Percentiles rank a stretch among this genome's conserved stretches.
Conservation (phyloP, 2,797 vertebrate genomes). For the Austrolebias charrua region DNA sequence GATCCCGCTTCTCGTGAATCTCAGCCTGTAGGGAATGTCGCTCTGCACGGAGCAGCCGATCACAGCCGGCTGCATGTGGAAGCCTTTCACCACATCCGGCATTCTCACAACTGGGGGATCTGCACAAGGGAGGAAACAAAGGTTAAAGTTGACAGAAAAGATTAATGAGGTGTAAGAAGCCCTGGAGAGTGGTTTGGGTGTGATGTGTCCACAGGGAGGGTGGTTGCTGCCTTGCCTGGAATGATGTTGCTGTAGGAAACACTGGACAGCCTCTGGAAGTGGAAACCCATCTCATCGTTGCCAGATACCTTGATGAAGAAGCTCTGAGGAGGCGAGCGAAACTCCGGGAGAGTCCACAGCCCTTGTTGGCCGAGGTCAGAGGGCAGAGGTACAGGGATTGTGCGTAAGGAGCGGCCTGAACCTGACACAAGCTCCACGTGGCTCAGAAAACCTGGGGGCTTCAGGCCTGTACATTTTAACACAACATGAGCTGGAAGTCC, state of each 20-base stretch:
- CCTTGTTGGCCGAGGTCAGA: constrained; percentile 77
- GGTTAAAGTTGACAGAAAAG: constrained; percentile 48
- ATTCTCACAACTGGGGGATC: constrained; percentile 86
- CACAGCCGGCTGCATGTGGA: constrained; percentile 77
- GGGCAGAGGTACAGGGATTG: constrained; percentile 72
- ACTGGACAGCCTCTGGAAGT: constrained; percentile 89
- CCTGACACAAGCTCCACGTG: constrained; percentile 86
- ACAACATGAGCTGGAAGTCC: constrained; percentile 87
- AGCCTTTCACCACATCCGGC: constrained; percentile 80
- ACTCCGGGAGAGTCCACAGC: constrained; percentile 85
- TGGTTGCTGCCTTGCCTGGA: constrained; percentile 77
- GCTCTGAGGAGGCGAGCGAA: constrained; percentile 84
- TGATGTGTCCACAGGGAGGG: constrained; percentile 12
- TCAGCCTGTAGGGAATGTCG: constrained; percentile 85
- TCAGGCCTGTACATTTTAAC: constrained; percentile 87
- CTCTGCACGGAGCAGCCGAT: constrained; percentile 87
- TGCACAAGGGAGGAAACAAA: constrained; percentile 55
- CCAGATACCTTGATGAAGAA: constrained; percentile 92
- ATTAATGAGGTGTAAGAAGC: constrained; percentile 64
- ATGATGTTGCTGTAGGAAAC: constrained; percentile 89
- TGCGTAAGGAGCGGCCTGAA: constrained; percentile 83
- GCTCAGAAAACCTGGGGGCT: constrained; percentile 81
- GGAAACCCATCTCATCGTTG: constrained; percentile 83
- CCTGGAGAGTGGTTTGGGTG: constrained; percentile 20
- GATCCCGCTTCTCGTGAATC: constrained; percentile 79